Conservation (phyloP, 2,888 invertebrate genomes). For the Agrilus biguttatus region DNA sequence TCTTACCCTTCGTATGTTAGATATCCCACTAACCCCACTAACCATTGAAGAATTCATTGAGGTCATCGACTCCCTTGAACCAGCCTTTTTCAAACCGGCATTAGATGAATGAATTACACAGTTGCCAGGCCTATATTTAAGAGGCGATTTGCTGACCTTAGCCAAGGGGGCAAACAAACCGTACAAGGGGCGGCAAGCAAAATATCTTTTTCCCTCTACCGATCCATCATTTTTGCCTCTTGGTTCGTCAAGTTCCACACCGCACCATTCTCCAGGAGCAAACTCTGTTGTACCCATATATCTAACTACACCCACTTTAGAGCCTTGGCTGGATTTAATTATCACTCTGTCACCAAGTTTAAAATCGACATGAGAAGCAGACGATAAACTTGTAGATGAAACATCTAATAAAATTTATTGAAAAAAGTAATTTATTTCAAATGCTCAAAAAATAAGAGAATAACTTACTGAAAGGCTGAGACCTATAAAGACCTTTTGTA, state of each 20-base stretch:
- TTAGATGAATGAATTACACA: slow-evolving; percentile 47
- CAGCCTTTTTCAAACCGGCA: slow-evolving; percentile 46
- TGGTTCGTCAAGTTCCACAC: slow-evolving; percentile 87
- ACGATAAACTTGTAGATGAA: slow-evolving; percentile 35
- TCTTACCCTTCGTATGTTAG: slow-evolving; percentile 57
- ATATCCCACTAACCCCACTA: slow-evolving; percentile 43
- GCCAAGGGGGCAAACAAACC: slow-evolving; percentile 87
- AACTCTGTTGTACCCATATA: slow-evolving; percentile 83
- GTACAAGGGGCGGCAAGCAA: slow-evolving; percentile 78
- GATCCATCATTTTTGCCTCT: slow-evolving; percentile 93
- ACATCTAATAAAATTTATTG: slow-evolving; percentile 29
- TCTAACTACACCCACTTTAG: slow-evolving; percentile 74
- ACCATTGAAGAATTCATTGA: slow-evolving; percentile 38
- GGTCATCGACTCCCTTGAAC: slow-evolving; percentile 76
- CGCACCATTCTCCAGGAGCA: slow-evolving; percentile 89
- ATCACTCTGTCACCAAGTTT: slow-evolving; percentile 85
- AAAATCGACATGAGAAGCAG: slow-evolving; percentile 41
- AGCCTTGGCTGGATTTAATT: slow-evolving; percentile 72
- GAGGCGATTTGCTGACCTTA: slow-evolving; percentile 79
- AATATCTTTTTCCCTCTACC: slow-evolving; percentile 87
- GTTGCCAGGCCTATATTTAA: slow-evolving; percentile 45
- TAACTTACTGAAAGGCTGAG: slow-evolving; percentile 20
- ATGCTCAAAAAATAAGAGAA: neutral
- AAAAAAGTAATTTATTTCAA: too few relatives aligned
- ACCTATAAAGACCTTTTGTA: slow-evolving; percentile 19